Percentiles rank a stretch among this genome's conserved stretches.
Evolutionary conservation across 2,888 invertebrate species (phyloP).

Genomic region (Drosophila sordidapex): DNA sequence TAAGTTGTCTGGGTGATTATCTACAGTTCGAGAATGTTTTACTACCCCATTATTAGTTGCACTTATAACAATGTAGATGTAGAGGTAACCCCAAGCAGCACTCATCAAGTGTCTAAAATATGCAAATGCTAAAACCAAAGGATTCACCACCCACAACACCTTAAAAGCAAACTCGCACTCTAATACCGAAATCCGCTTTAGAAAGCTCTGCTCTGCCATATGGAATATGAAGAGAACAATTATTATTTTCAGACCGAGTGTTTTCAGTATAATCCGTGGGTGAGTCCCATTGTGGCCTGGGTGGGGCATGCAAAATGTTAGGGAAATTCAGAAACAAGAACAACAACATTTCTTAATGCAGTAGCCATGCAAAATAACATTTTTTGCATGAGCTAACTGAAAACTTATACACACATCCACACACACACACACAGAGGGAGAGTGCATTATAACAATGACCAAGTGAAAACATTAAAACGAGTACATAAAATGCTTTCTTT

Average conservation of each 20-base stretch:
- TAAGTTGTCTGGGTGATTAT: not conserved
- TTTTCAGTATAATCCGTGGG: conserved; percentile 51
- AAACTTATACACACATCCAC: conserved; percentile 17
- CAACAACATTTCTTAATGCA: conserved; percentile 46
- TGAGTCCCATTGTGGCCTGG: conserved; percentile 15
- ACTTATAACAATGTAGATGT: conserved; percentile 1
- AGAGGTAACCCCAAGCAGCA: not conserved
- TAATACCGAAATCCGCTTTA: conserved; percentile 71
- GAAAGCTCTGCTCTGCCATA: conserved; percentile 51
- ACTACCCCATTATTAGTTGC: not conserved
- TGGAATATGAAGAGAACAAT: conserved; percentile 62
- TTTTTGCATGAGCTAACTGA: conserved; percentile 29
- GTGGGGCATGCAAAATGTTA: conserved; percentile 16
- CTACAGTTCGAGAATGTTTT: not conserved
- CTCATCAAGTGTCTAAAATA: conserved; percentile 26
- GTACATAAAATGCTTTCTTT: conserved; percentile 74
- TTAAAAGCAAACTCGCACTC: conserved; percentile 35
- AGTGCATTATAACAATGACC: conserved; percentile 77
- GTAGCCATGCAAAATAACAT: conserved; percentile 25
- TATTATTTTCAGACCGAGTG: conserved; percentile 69
- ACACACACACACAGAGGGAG: conserved; percentile 9
- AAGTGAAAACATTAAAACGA: conserved; percentile 67
- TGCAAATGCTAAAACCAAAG: conserved; percentile 42
- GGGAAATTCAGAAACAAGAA: conserved; percentile 34
- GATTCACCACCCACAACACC: not conserved